A percentile compares a stretch with the other conserved stretches of the same genome.
Evolutionary conservation across 2,113 vertebrate genomes (phyloP).

Genomic region (Octodon degus): DNA sequence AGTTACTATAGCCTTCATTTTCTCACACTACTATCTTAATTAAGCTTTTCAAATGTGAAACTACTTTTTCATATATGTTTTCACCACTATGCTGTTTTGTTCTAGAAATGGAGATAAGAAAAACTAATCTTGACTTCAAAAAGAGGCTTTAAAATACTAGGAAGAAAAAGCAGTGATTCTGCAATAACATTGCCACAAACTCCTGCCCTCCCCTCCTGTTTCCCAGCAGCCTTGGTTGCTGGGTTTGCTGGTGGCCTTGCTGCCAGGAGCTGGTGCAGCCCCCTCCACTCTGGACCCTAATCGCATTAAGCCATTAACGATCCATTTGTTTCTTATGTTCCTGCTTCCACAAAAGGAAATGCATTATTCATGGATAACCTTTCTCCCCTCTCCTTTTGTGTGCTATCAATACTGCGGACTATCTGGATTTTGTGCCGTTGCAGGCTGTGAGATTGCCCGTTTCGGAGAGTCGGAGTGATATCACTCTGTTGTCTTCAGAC

Average conservation of each 20-base stretch:
- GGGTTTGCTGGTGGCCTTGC: neutral
- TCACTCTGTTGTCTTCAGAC: constrained; percentile 28
- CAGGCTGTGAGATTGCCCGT: neutral
- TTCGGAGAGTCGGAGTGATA: constrained; percentile 33
- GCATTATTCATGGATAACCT: constrained; percentile 76
- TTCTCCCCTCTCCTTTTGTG: constrained; percentile 65
- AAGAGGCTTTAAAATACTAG: constrained; percentile 39
- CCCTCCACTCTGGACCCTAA: neutral
- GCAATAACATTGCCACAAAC: neutral
- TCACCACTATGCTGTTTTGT: constrained; percentile 9
- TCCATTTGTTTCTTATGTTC: constrained; percentile 66
- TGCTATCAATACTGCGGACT: constrained; percentile 10
- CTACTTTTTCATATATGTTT: constrained; percentile 38
- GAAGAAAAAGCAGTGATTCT: constrained; percentile 19
- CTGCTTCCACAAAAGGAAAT: constrained; percentile 65
- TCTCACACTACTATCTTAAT: constrained; percentile 24
- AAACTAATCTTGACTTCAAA: constrained; percentile 31
- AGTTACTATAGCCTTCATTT: constrained; percentile 43
- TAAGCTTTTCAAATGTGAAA: constrained; percentile 48
- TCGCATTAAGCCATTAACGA: constrained; percentile 58
- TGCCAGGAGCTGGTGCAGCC: neutral
- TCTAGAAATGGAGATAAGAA: constrained; percentile 31
- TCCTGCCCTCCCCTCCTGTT: neutral
- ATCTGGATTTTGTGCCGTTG: neutral
- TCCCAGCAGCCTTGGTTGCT: neutral